Evolutionary conservation across 2,113 vertebrate genomes (phyloP), one percentile per base, ranked within the genome.

Genomic region (Indicator maculatus): DNA sequence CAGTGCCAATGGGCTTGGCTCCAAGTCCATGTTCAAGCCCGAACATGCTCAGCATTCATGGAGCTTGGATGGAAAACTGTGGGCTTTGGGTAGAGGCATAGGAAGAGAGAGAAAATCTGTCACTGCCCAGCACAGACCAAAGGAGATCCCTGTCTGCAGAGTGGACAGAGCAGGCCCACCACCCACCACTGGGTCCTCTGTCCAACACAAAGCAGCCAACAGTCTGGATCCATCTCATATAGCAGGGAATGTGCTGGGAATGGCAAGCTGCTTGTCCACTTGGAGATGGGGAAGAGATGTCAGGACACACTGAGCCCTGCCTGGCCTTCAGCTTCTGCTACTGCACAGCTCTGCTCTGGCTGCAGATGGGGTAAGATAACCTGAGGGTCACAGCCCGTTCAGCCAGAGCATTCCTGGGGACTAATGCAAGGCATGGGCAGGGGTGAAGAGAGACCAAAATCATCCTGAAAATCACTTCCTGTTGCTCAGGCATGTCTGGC

Each of bases 401-500:
- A 7, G 5, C 19, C 30, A 4, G 18, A 88, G 56, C 21, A 44
- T 14, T 14, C 26, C 3, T 8, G 6, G n/a, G 15, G 6, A n/a
- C 16, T 44, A n/a, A 19, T 5, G 10, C 11, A 24, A 90, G 61
- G 21, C 38, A 17, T 3, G 28, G 20, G 2, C 6, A 53, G 13
- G 45, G 27, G 8, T 0, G 1, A 60, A 71, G 38, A 61, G 26
- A 89, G 45, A 45, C 21, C 12, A n/a, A 84, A 56, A 27, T 55
- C 24, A 6, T 63, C 11, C 1, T 14, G 33, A 78, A 73, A 91
- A 67, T 58, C 8, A 26, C 41, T 47, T 44, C 0, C 1, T 3
- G 2, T 50, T 4, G 1, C 58, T 74, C 21, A 19, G 15, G 28
- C 18, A 4, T 0, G 3, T 52, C 50, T 2, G 7, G 44, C 20